A percentile compares a stretch with the other conserved stretches of the same genome.
phyloP scores from a whole-genome alignment of 2,113 vertebrate genomes.

The Cheilinus undulatus region DNA sequence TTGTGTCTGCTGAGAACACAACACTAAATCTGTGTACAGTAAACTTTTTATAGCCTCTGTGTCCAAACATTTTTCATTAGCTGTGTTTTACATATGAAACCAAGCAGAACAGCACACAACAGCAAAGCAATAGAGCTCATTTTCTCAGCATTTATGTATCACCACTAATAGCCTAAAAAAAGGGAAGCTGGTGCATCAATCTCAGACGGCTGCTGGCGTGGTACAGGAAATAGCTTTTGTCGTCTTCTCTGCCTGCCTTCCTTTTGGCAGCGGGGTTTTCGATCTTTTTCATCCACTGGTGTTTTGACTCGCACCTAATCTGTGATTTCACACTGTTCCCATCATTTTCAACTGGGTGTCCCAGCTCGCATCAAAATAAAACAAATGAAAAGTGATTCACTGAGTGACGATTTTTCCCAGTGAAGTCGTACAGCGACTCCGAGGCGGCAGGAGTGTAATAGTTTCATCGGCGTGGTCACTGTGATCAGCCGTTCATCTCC shows the following conservation, averaged over 20 bases:
- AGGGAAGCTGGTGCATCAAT: constrained; percentile 1
- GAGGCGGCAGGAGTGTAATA: constrained; percentile 36
- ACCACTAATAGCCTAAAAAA: background rate
- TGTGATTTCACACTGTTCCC: constrained; percentile 49
- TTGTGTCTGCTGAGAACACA: too few species aligned
- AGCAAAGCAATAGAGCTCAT: background rate
- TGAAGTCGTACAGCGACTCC: background rate
- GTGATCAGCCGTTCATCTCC: constrained; percentile 54
- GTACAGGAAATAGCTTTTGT: constrained; percentile 9
- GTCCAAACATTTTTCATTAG: background rate
- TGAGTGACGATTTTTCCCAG: constrained; percentile 20
- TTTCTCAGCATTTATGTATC: constrained; percentile 3
- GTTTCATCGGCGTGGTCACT: constrained; percentile 40
- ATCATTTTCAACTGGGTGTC: constrained; percentile 31
- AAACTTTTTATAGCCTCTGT: too few species aligned
- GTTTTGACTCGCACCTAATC: constrained; percentile 37
- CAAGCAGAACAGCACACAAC: background rate
- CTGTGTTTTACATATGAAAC: background rate
- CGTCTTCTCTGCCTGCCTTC: constrained; percentile 31
- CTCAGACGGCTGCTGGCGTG: constrained; percentile 1
- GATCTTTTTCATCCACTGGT: constrained; percentile 36
- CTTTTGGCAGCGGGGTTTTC: constrained; percentile 46
- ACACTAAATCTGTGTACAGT: too few species aligned
- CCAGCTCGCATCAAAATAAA: constrained; percentile 37
- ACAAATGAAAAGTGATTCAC: constrained; percentile 37